Evolutionary conservation across 2,888 invertebrate genomes (phyloP), one percentile per base, ranked within the genome.

Genomic region (Osmoderma eremita): DNA sequence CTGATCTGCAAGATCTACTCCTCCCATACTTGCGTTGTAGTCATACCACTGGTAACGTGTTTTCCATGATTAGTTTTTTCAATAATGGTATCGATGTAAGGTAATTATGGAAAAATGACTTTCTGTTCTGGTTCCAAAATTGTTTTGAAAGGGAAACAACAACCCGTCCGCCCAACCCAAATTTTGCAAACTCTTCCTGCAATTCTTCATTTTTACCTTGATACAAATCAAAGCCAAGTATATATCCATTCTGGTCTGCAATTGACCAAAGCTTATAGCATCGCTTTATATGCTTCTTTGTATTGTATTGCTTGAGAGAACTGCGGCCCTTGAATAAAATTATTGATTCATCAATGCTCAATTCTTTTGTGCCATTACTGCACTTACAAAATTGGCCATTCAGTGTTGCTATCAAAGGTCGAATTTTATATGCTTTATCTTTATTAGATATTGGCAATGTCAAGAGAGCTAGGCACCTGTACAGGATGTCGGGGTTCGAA

Each of bases 11-110:
- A 68, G 67, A 67, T 71, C 70, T 0, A 72, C 72, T 22, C 48
- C 62, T 42, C 67, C 65, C 71, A 72, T 72, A 63, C 69, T 61
- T 18, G 63, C 6, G 66, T 71, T 72, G 54, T 73, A 73, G 50
- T 72, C 67, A 36, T 65, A 6, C 36, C 36, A 36, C 36, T 36
- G 36, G 10, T 36, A 36, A 36, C 10, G 36, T 36, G 5, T 10
- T 36, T 36, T 36, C 36, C 10, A 10, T 36, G 5, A 5, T 36
- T 36, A 36, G 10, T 36, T 36, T 36, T 36, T 36, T 10, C n/a
- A n/a, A n/a, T n/a, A n/a, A n/a, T n/a, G n/a, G n/a, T n/a, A n/a
- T n/a, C n/a, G n/a, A n/a, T n/a, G n/a, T n/a, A n/a, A n/a, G n/a
- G n/a, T n/a, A n/a, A n/a, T n/a, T n/a, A n/a, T n/a, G n/a, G n/a